These are phyloP conservation scores for Berghia stephanieae DNA, from an alignment of 1,140 invertebrate genomes.

Conservation along the genomic window DNA sequence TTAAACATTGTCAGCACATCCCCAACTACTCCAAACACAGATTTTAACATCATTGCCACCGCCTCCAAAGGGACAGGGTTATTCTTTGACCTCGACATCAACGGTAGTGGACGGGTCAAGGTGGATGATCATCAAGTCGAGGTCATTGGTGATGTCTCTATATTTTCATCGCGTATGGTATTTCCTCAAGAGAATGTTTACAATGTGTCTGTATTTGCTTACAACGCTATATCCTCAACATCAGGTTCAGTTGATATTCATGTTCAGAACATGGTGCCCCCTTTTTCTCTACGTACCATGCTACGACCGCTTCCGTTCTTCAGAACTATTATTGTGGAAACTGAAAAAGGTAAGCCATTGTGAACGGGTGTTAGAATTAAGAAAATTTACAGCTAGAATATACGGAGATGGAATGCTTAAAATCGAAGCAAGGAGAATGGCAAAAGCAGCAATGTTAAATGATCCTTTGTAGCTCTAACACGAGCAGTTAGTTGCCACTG, in stretches of 20 bases:
- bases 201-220: constrained; percentile 1
- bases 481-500: too few species aligned
- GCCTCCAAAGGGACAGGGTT: constrained; percentile 7
- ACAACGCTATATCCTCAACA: constrained; percentile 17
- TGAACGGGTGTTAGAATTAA: too few species aligned
- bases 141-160: background rate
- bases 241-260: constrained; percentile 14
- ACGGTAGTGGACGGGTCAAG: background rate
- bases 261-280: constrained; percentile 5
- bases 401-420: too few species aligned
- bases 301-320: background rate
- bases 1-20: background rate
- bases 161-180: background rate
- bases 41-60: constrained; percentile 1
- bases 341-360: background rate
- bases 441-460: too few species aligned
- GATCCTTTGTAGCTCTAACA: too few species aligned
- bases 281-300: background rate
- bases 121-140: background rate
- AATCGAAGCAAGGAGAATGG: too few species aligned
- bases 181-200: background rate
- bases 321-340: background rate
- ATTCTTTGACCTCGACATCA: background rate
- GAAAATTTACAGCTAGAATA: too few species aligned
- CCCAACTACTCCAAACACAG: background rate